Evolutionary conservation across 2,113 vertebrate genomes (phyloP).

Genomic region (Cromileptes altivelis): DNA sequence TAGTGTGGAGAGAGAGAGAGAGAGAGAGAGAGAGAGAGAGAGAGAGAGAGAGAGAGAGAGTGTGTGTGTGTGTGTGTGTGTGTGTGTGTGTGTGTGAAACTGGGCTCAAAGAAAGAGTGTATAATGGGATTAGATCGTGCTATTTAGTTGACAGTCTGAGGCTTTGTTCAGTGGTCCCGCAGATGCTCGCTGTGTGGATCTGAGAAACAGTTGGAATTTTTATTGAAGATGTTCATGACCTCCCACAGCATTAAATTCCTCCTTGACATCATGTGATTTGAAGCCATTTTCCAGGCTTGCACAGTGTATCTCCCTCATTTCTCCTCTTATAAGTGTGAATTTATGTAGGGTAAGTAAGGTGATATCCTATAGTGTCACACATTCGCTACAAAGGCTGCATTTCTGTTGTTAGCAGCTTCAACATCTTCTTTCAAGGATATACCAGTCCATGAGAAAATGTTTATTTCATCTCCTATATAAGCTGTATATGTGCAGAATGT

Average conservation of each 20-base stretch:
- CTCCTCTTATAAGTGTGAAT: neutral
- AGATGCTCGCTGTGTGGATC: slow-evolving; percentile 49
- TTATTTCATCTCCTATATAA: neutral
- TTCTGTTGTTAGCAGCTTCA: neutral
- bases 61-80: neutral
- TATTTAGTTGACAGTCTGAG: slow-evolving; percentile 54
- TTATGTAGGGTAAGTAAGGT: slow-evolving; percentile 12
- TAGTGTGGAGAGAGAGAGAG: slow-evolving; percentile 26
- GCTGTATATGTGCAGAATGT: neutral
- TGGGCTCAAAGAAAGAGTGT: slow-evolving; percentile 43
- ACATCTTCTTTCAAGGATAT: slow-evolving; percentile 4
- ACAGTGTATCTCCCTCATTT: neutral
- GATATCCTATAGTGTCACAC: neutral
- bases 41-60: too few species aligned
- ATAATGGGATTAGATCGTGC: slow-evolving; percentile 66
- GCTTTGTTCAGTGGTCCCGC: slow-evolving; percentile 48
- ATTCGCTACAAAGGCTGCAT: neutral
- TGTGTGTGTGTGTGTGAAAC: slow-evolving; percentile 23
- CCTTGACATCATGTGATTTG: slow-evolving; percentile 1
- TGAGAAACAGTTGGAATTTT: slow-evolving; percentile 26
- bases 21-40: too few species aligned
- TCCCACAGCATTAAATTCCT: slow-evolving; percentile 29
- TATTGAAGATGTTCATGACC: slow-evolving; percentile 46
- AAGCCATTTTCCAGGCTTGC: neutral
- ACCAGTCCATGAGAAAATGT: neutral